Percentiles rank a stretch among this genome's conserved stretches.
Evolutionary conservation across 2,888 invertebrate species (phyloP).

Genomic region (Girardia tigrina): DNA sequence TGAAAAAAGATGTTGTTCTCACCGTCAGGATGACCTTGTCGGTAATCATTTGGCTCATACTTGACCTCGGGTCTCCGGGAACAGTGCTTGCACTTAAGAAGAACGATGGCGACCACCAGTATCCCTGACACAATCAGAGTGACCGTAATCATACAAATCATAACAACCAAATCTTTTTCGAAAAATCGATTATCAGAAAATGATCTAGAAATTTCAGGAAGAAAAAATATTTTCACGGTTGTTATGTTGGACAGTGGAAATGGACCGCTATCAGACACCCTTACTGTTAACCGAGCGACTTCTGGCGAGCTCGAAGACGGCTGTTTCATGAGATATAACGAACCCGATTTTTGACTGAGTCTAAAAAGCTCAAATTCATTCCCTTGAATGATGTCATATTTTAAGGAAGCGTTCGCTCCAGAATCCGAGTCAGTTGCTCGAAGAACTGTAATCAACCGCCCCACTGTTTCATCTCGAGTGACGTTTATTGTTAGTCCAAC

Average conservation of each 20-base stretch:
- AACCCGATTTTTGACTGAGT: slow-evolving; percentile 21
- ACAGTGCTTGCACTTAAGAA: slow-evolving; percentile 32
- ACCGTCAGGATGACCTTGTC: slow-evolving; percentile 30
- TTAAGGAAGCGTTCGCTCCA: not conserved
- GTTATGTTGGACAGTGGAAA: slow-evolving; percentile 9
- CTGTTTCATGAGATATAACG: slow-evolving; percentile 25
- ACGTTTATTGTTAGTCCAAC: slow-evolving; percentile 29
- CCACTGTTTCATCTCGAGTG: slow-evolving; percentile 31
- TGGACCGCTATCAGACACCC: slow-evolving; percentile 29
- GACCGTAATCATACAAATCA: slow-evolving; percentile 34
- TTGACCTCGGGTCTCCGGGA: not conserved
- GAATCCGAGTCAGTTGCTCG: slow-evolving; percentile 28
- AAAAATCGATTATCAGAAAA: not conserved
- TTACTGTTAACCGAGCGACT: not conserved
- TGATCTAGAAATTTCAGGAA: not conserved
- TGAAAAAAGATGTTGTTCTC: too few relatives aligned
- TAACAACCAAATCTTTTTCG: slow-evolving; percentile 32
- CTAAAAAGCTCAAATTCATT: slow-evolving; percentile 28
- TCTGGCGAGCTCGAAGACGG: not conserved
- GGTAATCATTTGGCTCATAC: not conserved
- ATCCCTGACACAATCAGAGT: slow-evolving; percentile 32
- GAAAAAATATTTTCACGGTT: not conserved
- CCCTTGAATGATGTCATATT: slow-evolving; percentile 28
- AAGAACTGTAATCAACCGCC: slow-evolving; percentile 24
- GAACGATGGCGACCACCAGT: slow-evolving; percentile 34